Conservation (phyloP, 1,140 invertebrate species). For the Papilio glaucus region DNA sequence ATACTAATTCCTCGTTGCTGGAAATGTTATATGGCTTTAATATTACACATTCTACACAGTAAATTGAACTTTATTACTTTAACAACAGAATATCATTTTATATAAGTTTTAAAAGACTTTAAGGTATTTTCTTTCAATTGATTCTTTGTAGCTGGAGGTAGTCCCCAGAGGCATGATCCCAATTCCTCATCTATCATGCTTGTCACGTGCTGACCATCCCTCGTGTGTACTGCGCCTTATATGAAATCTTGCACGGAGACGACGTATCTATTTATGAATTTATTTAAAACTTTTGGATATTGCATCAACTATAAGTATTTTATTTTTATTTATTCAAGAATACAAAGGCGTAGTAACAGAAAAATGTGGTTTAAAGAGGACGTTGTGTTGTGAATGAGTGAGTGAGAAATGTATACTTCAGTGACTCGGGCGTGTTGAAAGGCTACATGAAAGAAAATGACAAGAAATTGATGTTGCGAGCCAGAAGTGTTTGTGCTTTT, state of each 20-base stretch:
- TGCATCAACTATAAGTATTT: neutral
- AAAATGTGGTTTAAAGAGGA: too few species aligned
- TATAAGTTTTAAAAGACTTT: constrained; percentile 37
- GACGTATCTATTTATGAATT: constrained; percentile 31
- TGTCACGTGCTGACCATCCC: constrained; percentile 80
- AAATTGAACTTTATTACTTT: constrained; percentile 50
- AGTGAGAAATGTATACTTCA: too few species aligned
- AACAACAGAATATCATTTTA: constrained; percentile 49
- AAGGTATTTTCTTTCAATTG: constrained; percentile 61
- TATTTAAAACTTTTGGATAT: constrained; percentile 25
- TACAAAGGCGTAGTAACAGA: neutral
- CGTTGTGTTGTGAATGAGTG: too few species aligned
- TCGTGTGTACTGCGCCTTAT: constrained; percentile 70
- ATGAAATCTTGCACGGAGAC: constrained; percentile 49
- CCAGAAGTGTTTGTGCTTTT: too few species aligned
- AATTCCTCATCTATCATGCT: constrained; percentile 76
- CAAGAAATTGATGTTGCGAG: too few species aligned
- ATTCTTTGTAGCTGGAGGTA: constrained; percentile 60
- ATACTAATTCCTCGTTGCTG: constrained; percentile 67
- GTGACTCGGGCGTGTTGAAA: too few species aligned
- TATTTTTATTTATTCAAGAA: neutral
- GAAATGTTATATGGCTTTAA: constrained; percentile 65
- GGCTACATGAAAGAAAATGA: too few species aligned
- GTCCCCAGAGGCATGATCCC: constrained; percentile 73
- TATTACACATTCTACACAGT: constrained; percentile 29